phyloP scores from a whole-genome alignment of 1,140 invertebrate genomes.

The Bombus ignitus region DNA sequence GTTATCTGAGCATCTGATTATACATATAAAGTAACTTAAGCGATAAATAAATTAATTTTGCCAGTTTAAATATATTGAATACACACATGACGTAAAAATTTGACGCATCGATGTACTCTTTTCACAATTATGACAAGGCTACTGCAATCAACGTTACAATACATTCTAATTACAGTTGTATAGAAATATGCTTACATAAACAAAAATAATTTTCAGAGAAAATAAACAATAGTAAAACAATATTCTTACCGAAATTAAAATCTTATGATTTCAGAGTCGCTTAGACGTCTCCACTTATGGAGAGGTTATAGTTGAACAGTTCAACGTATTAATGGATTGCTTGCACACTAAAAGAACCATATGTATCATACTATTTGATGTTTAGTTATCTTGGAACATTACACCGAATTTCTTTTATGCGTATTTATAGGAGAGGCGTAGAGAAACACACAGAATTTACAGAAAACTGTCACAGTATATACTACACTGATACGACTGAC shows the following conservation, averaged over 20 bases:
- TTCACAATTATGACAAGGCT: background rate
- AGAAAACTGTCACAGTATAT: background rate
- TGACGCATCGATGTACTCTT: conserved; percentile 1
- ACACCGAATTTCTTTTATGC: background rate
- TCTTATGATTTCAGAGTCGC: background rate
- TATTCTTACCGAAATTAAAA: conserved; percentile 21
- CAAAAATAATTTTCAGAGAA: background rate
- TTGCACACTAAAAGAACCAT: background rate
- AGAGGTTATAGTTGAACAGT: conserved; percentile 29
- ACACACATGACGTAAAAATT: conserved; percentile 18
- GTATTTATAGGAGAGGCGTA: conserved; percentile 4
- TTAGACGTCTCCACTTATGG: background rate
- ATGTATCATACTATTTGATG: background rate
- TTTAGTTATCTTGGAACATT: background rate
- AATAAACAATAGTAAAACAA: background rate
- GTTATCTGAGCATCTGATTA: background rate
- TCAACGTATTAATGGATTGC: background rate
- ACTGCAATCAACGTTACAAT: background rate
- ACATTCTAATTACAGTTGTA: background rate
- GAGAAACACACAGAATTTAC: background rate
- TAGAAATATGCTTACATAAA: background rate
- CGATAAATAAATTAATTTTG: background rate
- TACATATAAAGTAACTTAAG: background rate
- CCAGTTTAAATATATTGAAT: background rate
- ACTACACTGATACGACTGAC: background rate